Evolutionary conservation across 2,888 invertebrate species (phyloP).

Genomic region (Leptura quadrifasciata): DNA sequence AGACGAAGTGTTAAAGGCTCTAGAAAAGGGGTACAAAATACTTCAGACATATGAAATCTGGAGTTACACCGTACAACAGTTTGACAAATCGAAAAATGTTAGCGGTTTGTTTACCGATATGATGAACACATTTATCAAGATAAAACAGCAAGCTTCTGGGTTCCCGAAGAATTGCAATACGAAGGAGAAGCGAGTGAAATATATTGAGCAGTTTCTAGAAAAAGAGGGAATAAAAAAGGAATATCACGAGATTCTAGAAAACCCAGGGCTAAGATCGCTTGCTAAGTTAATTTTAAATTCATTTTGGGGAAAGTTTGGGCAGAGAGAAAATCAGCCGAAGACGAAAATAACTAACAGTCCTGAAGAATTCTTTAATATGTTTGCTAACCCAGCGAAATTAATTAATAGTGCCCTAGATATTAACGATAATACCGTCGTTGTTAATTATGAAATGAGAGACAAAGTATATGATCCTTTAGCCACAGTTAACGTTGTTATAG

Average conservation of each 20-base stretch:
- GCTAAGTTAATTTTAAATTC: conserved; percentile 62
- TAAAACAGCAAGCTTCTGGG: conserved; percentile 62
- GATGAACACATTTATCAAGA: conserved; percentile 64
- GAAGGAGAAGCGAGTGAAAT: conserved; percentile 43
- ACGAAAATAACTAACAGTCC: conserved; percentile 40
- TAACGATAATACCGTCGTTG: conserved; percentile 52
- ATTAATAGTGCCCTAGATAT: too few species aligned
- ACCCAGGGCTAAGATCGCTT: conserved; percentile 56
- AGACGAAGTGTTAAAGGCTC: conserved; percentile 64
- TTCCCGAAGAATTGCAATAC: conserved; percentile 58
- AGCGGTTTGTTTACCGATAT: conserved; percentile 65
- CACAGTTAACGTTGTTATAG: conserved; percentile 65
- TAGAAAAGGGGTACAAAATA: conserved; percentile 64
- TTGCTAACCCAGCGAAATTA: conserved; percentile 37
- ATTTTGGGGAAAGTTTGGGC: conserved; percentile 61
- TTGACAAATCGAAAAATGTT: conserved; percentile 48
- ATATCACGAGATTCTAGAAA: conserved; percentile 34
- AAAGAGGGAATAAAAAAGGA: conserved; percentile 17
- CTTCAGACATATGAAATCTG: conserved; percentile 50
- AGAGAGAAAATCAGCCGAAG: conserved; percentile 51
- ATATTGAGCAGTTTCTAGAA: conserved; percentile 15
- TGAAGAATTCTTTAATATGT: conserved; percentile 33
- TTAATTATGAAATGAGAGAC: conserved; percentile 54
- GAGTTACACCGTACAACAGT: conserved; percentile 53
- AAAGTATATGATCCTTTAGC: conserved; percentile 48